phyloP scores from a whole-genome alignment of 1,140 invertebrate species.

The Panagrolaimus sp. region DNA sequence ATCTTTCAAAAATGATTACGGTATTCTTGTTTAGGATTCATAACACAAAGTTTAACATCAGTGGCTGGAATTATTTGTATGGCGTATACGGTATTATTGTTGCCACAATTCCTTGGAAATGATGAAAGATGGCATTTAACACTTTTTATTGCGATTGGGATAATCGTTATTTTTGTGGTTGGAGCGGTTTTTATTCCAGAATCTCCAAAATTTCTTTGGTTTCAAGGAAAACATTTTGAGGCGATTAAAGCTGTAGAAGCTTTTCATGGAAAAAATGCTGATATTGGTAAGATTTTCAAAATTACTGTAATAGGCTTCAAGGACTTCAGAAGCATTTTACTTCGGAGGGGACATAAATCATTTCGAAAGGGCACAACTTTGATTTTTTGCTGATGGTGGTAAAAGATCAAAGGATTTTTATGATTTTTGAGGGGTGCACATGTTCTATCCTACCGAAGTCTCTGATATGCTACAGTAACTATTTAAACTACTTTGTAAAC shows the following conservation, averaged over 20 bases:
- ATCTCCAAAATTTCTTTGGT: neutral
- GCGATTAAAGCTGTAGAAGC: neutral
- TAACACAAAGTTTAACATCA: neutral
- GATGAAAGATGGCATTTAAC: neutral
- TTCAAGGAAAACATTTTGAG: neutral
- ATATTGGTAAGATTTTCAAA: neutral
- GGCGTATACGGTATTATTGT: neutral
- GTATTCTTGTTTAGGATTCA: neutral
- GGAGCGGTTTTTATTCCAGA: neutral
- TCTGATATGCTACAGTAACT: too few relatives aligned
- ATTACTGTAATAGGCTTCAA: too few relatives aligned
- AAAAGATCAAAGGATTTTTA: too few relatives aligned
- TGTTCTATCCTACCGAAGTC: too few relatives aligned
- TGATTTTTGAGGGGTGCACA: too few relatives aligned
- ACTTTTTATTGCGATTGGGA: neutral
- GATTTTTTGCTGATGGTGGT: too few relatives aligned
- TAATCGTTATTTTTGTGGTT: neutral
- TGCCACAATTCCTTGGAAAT: constrained; percentile 4
- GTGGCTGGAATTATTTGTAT: neutral
- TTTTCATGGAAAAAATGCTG: constrained; percentile 13
- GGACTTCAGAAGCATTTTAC: too few relatives aligned
- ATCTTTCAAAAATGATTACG: neutral
- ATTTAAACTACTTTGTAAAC: too few relatives aligned
- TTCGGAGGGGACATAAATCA: too few relatives aligned
- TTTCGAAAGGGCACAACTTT: too few relatives aligned